Base-by-base conservation (phyloP, 2,113 vertebrate species). In the Ochotona princeps region DNA sequence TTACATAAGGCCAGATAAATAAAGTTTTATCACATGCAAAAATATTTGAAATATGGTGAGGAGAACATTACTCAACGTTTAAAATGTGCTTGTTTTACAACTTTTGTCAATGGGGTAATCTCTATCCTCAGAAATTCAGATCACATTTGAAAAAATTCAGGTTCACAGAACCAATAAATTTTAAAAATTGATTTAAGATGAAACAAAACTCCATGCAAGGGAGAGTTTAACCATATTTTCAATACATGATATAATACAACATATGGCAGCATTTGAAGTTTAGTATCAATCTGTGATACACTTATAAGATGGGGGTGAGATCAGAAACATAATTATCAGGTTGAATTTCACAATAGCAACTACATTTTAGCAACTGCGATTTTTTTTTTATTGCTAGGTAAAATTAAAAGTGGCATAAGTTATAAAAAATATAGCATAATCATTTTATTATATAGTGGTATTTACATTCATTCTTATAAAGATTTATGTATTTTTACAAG, bases 131-230 rank as follows among this genome's bases (percentile, higher is more conserved):
- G 17, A 20, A 75, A 90, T 60, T 90, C 51, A 80, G 49, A 87
- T 49, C 26, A 76, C 30, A 92, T 81, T 78, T 69, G n/a, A 96
- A 93, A 44, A 93, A 91, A 83, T 75, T 73, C 76, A 65, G 72
- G n/a, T 79, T 90, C 79, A 83, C 2, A 92, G 11, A 94, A 67
- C 26, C 35, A 94, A 85, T 25, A 92, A 93, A 51, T 47, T 83
- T 26, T 76, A 14, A 30, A 73, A 61, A 67, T 0, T 76, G 20
- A 18, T 30, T 57, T 91, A 85, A 26, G 76, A 86, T 90, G 65
- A 86, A 91, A 78, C 0, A 26, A 26, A 95, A 54, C 65, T 87
- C n/a, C 84, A 76, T 66, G 49, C 89, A 82, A 60, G 32, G 25
- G 10, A 83, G 30, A 14, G 13, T 72, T 51, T 78, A 20, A 82